Base-by-base conservation (phyloP, 2,888 invertebrate genomes). In the Zaprionus obscuricornis region DNA sequence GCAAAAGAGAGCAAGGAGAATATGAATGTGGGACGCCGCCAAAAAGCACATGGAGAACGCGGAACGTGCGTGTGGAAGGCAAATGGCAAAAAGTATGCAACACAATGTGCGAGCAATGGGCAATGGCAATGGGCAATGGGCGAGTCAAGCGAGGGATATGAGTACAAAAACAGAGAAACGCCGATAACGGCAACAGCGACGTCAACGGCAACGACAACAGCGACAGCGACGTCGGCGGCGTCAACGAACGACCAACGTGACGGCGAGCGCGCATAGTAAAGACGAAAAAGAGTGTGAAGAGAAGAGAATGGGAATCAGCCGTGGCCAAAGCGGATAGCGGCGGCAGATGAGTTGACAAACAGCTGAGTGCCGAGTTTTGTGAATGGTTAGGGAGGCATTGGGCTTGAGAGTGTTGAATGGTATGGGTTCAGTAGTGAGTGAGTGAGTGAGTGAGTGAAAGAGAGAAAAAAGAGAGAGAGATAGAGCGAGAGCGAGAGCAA, bases 141-240 rank as follows among this genome's bases (percentile, higher is more conserved):
- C 52, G 39, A 60, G 66, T 42, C 68, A 54, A 60, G 66, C 66
- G 75, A 78, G 78, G 87, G 86, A 83, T 72, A 84, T 77, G 77
- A 77, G 85, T 87, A 88, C 77, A 88, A 88, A 88, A 88, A 88
- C 88, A 88, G 85, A 88, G 88, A 88, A 88, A 85, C 75, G 75
- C 75, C 87, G 86, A 88, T 87, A 88, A 88, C 77, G 69, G 56
- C 65, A 49, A 72, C 81, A 59, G 72, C 74, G 67, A 62, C 62
- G 67, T 31, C 50, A 55, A 50, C 46, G 43, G 31, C 42, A 18
- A 11, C 51, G 51, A 31, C 42, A 18, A 11, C 51, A 45, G n/a
- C 43, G 37, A 18, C 52, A 62, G 56, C 46, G 37, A 31, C 47
- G 52, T 40, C 27, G 39, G 55, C 47, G 50, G 62, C 74, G 78